Base-by-base conservation (phyloP, 2,113 vertebrate species). In the Melanotaenia duboulayi region DNA sequence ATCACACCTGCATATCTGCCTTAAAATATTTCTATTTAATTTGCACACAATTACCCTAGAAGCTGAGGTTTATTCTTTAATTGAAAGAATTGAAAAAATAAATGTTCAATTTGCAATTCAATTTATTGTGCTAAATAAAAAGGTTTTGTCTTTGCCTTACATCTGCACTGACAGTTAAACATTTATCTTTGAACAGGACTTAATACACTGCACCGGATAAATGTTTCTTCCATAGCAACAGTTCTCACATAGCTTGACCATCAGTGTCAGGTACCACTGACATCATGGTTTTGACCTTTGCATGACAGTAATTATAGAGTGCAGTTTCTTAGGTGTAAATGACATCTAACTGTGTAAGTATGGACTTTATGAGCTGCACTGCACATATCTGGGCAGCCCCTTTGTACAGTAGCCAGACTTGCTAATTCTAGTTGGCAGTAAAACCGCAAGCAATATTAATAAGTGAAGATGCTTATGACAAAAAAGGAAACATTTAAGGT, bases 221-320 rank as follows among this genome's bases (percentile, higher is more conserved):
- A 20, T 65, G 32, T 71, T 80, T 77, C 48, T 69, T 71, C 39
- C 72, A 63, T n/a, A 69, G 68, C 61, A 63, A 80, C 68, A 25
- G 10, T n/a, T 35, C 49, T 28, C 20, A 51, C n/a, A 58, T 46
- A 50, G 39, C 58, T 49, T 50, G 14, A 60, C 60, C 48, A 42
- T 64, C 11, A 39, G 48, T n/a, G 46, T 67, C 63, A 54, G 74
- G 58, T 61, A 40, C 32, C 40, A 4, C 57, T 90, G 89, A 86
- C 86, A 85, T 89, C 86, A 87, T 65, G 11, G 55, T 23, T 80
- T 48, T 79, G 76, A 81, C 86, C 76, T 88, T 90, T 79, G 17
- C 71, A 23, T 68, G 35, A 59, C 58, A 74, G 62, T 78, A 78
- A 91, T 66, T 81, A 84, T 71, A 81, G 80, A 80, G 39, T 32